Evolutionary conservation across 2,797 vertebrate species (phyloP).

Genomic region (Schizopygopsis pylzovi): DNA sequence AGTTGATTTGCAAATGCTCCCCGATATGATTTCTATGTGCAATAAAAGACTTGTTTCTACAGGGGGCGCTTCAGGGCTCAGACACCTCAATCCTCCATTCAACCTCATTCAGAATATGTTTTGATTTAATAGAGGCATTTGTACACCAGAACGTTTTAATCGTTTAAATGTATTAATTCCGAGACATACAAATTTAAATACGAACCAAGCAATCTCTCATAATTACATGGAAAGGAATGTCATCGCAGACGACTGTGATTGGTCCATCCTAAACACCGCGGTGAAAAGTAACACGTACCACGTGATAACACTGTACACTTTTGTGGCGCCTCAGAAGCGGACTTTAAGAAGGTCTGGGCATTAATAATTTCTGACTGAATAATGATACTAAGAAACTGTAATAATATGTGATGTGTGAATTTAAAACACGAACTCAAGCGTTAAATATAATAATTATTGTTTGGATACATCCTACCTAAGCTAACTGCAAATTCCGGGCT

Average conservation of each 20-base stretch:
- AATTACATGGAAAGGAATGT: not conserved
- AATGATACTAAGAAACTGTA: not conserved
- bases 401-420: not conserved
- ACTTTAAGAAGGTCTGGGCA: not conserved
- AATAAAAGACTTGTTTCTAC: not conserved
- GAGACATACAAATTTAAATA: not conserved
- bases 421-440: not conserved
- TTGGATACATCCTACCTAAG: not conserved
- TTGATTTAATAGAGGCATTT: not conserved
- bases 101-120: not conserved
- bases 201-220: not conserved
- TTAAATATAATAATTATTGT: not conserved
- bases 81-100: not conserved
- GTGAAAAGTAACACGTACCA: not conserved
- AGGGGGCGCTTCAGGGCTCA: conserved; percentile 4
- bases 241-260: not conserved
- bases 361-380: not conserved
- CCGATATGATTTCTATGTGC: not conserved
- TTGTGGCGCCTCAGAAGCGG: not conserved
- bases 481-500: not conserved
- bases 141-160: not conserved
- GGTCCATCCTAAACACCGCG: not conserved
- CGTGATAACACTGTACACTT: not conserved
- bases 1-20: not conserved
- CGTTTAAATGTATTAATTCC: not conserved